Evolutionary conservation across 2,797 vertebrate genomes (phyloP), one percentile per base, ranked within the genome.

Genomic region (Sebastes cheni): DNA sequence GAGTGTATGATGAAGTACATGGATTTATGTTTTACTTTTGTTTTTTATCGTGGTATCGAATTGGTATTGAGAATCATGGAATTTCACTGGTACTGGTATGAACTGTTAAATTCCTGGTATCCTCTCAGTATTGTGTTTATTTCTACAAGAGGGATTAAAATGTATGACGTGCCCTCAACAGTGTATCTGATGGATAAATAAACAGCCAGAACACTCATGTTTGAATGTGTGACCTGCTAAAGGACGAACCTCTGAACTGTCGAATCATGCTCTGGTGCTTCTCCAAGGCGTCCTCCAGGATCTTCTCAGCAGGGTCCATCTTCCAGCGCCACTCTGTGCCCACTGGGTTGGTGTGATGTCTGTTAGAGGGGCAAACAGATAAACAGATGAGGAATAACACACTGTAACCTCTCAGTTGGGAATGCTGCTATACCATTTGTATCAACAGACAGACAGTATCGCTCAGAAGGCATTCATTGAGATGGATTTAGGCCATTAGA

Each of bases 321-420:
- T 98, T 98, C 98, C 98, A 99, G 22, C 93, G 95, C 98, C 98
- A 99, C 83, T 98, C 98, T 0, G 97, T 99, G 67, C 98, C 98
- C 89, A 99, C 98, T 0, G 98, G 98, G 86, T 99, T 99, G n/a
- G 98, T 99, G 88, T 99, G 98, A 85, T 99, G 98, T 59, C 98
- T 99, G 89, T 46, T 61, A 39, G 68, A 1, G n/a, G 39, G 9
- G 8, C 5, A 79, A 1, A 72, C 18, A 67, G 59, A 72, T 0
- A 42, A 30, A 74, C 12, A 36, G 27, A 55, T 25, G 9, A 70
- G 9, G 2, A 1, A 12, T 72, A 55, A 54, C 29, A 81, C 12
- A 23, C 11, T 29, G 46, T 20, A 60, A 67, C 10, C 42, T 52
- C 46, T 52, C 46, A 52, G 59, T 39, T 14, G 54, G 23, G 1